Evolutionary conservation across 2,888 invertebrate genomes (phyloP).

Genomic region (Archips xylosteana): DNA sequence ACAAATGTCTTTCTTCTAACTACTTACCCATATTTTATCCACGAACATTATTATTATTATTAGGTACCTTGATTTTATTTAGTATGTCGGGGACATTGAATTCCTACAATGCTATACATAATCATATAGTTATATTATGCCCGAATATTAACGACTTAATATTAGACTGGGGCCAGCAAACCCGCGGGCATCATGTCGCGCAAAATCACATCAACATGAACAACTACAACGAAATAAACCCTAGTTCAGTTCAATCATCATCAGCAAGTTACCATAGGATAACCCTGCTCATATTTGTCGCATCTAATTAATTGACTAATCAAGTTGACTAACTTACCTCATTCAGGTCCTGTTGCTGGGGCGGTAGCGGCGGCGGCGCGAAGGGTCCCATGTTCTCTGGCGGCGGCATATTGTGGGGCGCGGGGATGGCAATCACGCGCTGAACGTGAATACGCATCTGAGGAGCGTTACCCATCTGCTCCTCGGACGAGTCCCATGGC

Average conservation of each 20-base stretch:
- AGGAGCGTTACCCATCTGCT: slow-evolving; percentile 63
- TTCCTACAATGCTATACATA: no score
- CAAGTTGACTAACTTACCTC: slow-evolving; percentile 17
- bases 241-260: neutral
- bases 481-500: slow-evolving; percentile 82
- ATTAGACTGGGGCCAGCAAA: no score
- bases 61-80: no score
- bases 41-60: no score
- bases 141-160: no score
- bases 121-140: no score
- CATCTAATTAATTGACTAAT: neutral
- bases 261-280: neutral
- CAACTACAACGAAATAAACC: neutral
- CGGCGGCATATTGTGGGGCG: slow-evolving; percentile 73
- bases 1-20: no score
- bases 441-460: slow-evolving; percentile 83
- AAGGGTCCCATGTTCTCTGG: slow-evolving; percentile 69
- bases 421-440: slow-evolving; percentile 79
- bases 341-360: slow-evolving; percentile 46
- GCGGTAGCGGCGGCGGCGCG: slow-evolving; percentile 66
- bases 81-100: no score
- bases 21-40: no score
- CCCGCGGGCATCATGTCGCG: no score
- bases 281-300: neutral
- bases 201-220: no score